A percentile compares a stretch with the other conserved stretches of the same genome.
phyloP scores from a whole-genome alignment of 2,797 vertebrate species.

The Diplodus puntazzo region DNA sequence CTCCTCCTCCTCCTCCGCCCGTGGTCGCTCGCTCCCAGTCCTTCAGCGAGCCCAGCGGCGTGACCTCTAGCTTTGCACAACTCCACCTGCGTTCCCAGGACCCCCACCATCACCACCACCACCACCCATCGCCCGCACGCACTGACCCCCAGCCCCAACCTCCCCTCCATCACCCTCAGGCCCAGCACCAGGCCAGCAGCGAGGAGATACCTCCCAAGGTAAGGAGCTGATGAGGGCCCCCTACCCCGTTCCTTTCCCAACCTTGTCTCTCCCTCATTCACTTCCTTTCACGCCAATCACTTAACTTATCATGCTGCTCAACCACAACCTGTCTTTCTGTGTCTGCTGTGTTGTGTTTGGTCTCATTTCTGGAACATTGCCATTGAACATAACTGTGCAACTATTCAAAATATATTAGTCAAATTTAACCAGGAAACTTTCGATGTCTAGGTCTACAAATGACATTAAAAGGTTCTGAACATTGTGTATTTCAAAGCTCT shows the following conservation, averaged over 20 bases:
- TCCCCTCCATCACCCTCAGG: constrained; percentile 92
- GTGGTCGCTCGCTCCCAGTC: constrained; percentile 91
- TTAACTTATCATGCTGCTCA: constrained; percentile 7
- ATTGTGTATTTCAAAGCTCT: background rate
- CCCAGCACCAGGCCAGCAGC: constrained; percentile 88
- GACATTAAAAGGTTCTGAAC: background rate
- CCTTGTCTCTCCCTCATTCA: constrained; percentile 22
- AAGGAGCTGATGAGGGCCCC: constrained; percentile 79
- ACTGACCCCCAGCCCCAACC: constrained; percentile 92
- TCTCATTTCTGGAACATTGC: constrained; percentile 21
- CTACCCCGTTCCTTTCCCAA: constrained; percentile 2
- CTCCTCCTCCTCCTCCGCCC: constrained; percentile 79
- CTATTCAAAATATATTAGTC: background rate
- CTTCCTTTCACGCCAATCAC: constrained; percentile 29
- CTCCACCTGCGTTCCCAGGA: constrained; percentile 97
- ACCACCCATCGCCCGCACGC: constrained; percentile 86
- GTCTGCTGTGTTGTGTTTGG: constrained; percentile 32
- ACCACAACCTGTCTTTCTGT: constrained; percentile 32
- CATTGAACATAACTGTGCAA: background rate
- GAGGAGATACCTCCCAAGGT: constrained; percentile 98
- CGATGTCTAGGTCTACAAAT: background rate
- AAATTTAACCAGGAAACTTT: background rate
- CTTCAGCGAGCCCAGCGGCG: constrained; percentile 93
- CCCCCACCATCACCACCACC: constrained; percentile 86
- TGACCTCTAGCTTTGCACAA: constrained; percentile 96